Percentiles rank a stretch among this genome's conserved stretches.
phyloP scores from a whole-genome alignment of 2,888 invertebrate species.

The Deilephila elpenor region DNA sequence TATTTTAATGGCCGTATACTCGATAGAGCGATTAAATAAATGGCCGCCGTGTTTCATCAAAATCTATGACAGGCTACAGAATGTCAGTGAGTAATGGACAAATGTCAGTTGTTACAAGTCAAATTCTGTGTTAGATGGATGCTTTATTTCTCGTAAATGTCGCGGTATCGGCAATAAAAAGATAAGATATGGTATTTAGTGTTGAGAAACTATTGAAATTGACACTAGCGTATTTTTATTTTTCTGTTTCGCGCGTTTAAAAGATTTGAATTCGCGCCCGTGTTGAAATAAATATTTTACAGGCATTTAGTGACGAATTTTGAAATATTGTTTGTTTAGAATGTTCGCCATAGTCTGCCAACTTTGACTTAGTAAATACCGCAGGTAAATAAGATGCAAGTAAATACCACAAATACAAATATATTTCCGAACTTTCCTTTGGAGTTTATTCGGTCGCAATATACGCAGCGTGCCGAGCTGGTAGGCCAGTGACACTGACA shows the following conservation, averaged over 20 bases:
- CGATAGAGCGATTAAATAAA: background rate
- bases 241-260: background rate
- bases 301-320: background rate
- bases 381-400: too few relatives aligned
- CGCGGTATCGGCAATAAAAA: constrained; percentile 9
- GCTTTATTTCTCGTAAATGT: constrained; percentile 9
- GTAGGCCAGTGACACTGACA: too few relatives aligned
- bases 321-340: background rate
- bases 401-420: too few relatives aligned
- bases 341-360: too few relatives aligned
- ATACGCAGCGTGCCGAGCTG: too few relatives aligned
- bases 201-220: background rate
- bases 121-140: background rate
- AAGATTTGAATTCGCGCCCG: background rate
- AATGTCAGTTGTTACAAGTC: background rate
- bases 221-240: background rate
- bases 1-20: background rate
- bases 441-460: too few relatives aligned
- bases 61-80: background rate
- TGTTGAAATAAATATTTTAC: background rate
- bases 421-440: too few relatives aligned
- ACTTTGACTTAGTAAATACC: too few relatives aligned
- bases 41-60: constrained; percentile 3
- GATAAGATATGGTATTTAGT: background rate
- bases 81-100: constrained; percentile 4